Evolutionary conservation across 37 sponge, comb jelly and placozoan species (phyloP).

Genomic region (Beroe ovata): DNA sequence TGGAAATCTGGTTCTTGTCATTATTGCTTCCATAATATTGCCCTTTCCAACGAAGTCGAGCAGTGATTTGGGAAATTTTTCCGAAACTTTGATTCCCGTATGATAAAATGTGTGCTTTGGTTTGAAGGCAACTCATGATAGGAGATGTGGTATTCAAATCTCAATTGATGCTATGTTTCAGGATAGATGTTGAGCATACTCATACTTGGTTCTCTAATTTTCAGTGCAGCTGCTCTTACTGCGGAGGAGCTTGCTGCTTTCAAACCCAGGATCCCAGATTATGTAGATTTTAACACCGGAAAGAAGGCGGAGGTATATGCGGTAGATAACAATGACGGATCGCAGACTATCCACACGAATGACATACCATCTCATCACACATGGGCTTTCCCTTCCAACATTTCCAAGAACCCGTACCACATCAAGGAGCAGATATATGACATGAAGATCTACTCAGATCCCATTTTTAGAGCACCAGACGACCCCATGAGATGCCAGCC

Average conservation of each 20-base stretch:
- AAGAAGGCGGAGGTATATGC: background rate
- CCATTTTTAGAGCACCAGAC: background rate
- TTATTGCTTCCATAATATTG: too few relatives aligned
- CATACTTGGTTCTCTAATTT: background rate
- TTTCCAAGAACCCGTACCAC: background rate
- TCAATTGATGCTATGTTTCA: too few relatives aligned
- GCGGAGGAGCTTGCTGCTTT: constrained; percentile 42
- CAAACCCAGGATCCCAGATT: constrained; percentile 30
- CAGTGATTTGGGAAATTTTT: too few relatives aligned
- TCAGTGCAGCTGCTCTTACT: background rate
- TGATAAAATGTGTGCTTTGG: too few relatives aligned
- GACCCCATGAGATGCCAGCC: constrained; percentile 1
- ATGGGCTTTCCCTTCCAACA: background rate
- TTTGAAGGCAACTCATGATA: too few relatives aligned
- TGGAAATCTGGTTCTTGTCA: too few relatives aligned
- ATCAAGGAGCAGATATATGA: background rate
- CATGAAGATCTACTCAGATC: constrained; percentile 1
- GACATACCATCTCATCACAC: constrained; percentile 37
- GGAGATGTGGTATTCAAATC: too few relatives aligned
- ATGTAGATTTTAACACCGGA: constrained; percentile 5
- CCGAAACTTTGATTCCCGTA: too few relatives aligned
- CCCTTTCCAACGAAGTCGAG: too few relatives aligned
- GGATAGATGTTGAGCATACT: background rate
- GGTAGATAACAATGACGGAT: background rate
- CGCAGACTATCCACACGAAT: constrained; percentile 32